Evolutionary conservation across 2,113 vertebrate species (phyloP).

Genomic region (Oostethus manadensis): DNA sequence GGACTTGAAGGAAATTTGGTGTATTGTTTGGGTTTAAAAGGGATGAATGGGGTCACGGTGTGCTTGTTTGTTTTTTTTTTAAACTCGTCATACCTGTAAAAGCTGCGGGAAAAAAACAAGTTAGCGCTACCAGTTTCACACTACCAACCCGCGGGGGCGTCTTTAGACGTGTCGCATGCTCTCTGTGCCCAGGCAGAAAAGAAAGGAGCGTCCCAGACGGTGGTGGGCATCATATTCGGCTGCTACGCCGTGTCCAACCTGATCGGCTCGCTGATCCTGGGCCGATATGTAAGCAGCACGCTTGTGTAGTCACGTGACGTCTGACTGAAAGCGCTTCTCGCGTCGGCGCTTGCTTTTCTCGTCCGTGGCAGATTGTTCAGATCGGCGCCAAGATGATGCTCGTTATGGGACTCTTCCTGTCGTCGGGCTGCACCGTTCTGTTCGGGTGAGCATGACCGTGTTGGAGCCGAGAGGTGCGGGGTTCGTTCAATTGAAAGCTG

Average conservation of each 20-base stretch:
- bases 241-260: conserved; percentile 85
- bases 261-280: conserved; percentile 78
- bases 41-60: no score
- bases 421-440: conserved; percentile 82
- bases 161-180: neutral
- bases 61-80: no score
- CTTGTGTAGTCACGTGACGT: neutral
- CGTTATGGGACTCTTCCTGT: conserved; percentile 82
- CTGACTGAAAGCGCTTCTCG: neutral
- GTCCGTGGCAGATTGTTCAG: conserved; percentile 78
- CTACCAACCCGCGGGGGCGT: no score
- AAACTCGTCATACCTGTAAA: no score
- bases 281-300: conserved; percentile 84
- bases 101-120: no score
- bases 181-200: conserved; percentile 76
- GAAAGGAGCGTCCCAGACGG: conserved; percentile 82
- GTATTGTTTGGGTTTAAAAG: no score
- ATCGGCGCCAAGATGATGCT: conserved; percentile 97
- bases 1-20: no score
- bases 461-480: no score
- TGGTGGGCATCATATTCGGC: conserved; percentile 89
- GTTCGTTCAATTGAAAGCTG: no score
- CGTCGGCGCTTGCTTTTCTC: neutral
- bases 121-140: no score
- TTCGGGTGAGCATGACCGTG: conserved; percentile 81